A percentile compares a stretch with the other conserved stretches of the same genome.
Conservation (phyloP, 2,888 invertebrate genomes). For the Exocentrus adspersus region DNA sequence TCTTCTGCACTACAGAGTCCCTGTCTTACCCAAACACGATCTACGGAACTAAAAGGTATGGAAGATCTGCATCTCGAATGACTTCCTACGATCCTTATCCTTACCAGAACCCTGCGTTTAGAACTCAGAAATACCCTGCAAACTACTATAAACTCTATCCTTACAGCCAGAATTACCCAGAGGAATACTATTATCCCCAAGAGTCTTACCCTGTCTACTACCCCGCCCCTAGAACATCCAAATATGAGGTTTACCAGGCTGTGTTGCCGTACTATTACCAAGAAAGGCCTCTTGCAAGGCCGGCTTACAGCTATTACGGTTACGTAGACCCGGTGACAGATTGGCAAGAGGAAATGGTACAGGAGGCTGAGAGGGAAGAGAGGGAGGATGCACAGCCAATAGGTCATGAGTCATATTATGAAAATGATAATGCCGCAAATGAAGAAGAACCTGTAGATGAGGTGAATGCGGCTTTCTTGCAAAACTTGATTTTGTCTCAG, state of each 20-base stretch:
- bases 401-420: slow-evolving; percentile 75
- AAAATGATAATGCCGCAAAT: slow-evolving; percentile 62
- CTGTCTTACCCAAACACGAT: slow-evolving; percentile 54
- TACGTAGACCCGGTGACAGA: slow-evolving; percentile 65
- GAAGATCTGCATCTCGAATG: slow-evolving; percentile 47
- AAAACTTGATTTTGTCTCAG: slow-evolving; percentile 74
- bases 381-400: slow-evolving; percentile 69
- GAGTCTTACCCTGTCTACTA: slow-evolving; percentile 60
- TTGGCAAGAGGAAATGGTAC: slow-evolving; percentile 69
- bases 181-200: slow-evolving; percentile 65
- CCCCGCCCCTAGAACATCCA: slow-evolving; percentile 64
- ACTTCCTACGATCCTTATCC: slow-evolving; percentile 52
- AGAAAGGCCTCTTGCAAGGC: slow-evolving; percentile 56
- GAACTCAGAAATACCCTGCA: slow-evolving; percentile 65
- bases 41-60: slow-evolving; percentile 62
- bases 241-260: slow-evolving; percentile 63
- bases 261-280: slow-evolving; percentile 65
- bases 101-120: slow-evolving; percentile 25
- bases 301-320: slow-evolving; percentile 61
- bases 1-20: slow-evolving; percentile 51
- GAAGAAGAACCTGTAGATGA: slow-evolving; percentile 59
- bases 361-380: slow-evolving; percentile 70
- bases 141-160: slow-evolving; percentile 63
- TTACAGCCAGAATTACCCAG: slow-evolving; percentile 67
- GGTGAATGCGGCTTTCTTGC: slow-evolving; percentile 72